Conservation (phyloP, 2,888 invertebrate genomes). For the Dolomedes plantarius region DNA sequence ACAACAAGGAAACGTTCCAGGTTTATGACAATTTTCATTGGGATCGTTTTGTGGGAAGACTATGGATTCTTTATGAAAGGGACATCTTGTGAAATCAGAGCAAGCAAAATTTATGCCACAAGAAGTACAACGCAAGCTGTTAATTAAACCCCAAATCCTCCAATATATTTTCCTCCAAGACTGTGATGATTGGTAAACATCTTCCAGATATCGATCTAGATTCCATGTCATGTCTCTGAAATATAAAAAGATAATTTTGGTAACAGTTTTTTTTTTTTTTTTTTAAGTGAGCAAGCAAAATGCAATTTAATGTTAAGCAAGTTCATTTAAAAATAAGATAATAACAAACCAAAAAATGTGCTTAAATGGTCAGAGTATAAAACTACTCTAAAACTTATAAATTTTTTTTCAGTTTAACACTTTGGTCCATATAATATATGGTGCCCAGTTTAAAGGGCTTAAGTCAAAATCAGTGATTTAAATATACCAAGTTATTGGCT, state of each 20-base stretch:
- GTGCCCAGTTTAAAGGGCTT: no score
- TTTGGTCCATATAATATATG: no score
- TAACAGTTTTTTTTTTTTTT: no score
- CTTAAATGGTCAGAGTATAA: no score
- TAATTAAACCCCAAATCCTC: constrained; percentile 94
- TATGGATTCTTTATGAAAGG: constrained; percentile 77
- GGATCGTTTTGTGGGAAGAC: constrained; percentile 72
- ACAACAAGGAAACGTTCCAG: constrained; percentile 87
- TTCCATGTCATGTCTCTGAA: constrained; percentile 86
- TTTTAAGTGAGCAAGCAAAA: no score
- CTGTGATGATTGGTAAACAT: constrained; percentile 86
- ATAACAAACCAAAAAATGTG: no score
- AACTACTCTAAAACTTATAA: no score
- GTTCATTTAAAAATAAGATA: no score
- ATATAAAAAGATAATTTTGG: no score
- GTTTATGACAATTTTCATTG: constrained; percentile 60
- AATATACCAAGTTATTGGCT: no score
- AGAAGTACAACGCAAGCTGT: constrained; percentile 87
- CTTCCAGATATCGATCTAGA: constrained; percentile 85
- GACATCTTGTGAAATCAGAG: constrained; percentile 77
- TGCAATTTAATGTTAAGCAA: neutral
- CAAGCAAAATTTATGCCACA: constrained; percentile 81
- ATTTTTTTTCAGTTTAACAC: no score
- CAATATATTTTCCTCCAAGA: constrained; percentile 95
- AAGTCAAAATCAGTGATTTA: no score